Evolutionary conservation across 2,113 vertebrate species (phyloP).

Genomic region (Poeciliopsis prolifica): DNA sequence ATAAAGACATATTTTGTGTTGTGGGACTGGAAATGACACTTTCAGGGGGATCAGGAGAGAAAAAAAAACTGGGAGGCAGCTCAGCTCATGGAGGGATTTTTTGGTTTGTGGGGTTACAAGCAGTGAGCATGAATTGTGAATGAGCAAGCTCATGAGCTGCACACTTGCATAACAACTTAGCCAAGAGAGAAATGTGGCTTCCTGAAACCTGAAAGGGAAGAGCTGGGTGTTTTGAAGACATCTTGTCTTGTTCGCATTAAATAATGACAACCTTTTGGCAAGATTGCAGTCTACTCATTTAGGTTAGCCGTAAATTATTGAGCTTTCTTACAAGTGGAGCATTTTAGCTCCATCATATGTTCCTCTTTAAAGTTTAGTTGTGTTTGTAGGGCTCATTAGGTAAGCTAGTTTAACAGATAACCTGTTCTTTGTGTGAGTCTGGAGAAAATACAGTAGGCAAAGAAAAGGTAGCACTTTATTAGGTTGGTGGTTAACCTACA

Average conservation of each 20-base stretch:
- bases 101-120: slow-evolving; percentile 52
- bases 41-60: background rate
- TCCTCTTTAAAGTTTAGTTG: slow-evolving; percentile 23
- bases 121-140: slow-evolving; percentile 70
- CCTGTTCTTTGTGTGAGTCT: slow-evolving; percentile 33
- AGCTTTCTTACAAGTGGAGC: slow-evolving; percentile 24
- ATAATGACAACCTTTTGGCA: slow-evolving; percentile 30
- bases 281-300: slow-evolving; percentile 38
- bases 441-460: slow-evolving; percentile 8
- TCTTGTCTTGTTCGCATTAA: slow-evolving; percentile 61
- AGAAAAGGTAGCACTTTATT: slow-evolving; percentile 26
- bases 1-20: slow-evolving; percentile 55
- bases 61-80: background rate
- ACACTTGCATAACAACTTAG: slow-evolving; percentile 65
- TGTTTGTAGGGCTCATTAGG: slow-evolving; percentile 31
- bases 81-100: slow-evolving; percentile 32
- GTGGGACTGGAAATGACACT: slow-evolving; percentile 37
- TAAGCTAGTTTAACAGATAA: slow-evolving; percentile 30
- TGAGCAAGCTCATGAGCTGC: slow-evolving; percentile 61
- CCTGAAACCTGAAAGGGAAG: slow-evolving; percentile 39
- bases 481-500: too few species aligned
- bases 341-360: slow-evolving; percentile 23
- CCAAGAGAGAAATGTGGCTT: slow-evolving; percentile 38
- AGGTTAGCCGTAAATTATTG: slow-evolving; percentile 46
- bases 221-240: slow-evolving; percentile 42